Evolutionary conservation across 1,140 invertebrate genomes (phyloP), one percentile per base, ranked within the genome.

Genomic region (Cryptotermes secundus): DNA sequence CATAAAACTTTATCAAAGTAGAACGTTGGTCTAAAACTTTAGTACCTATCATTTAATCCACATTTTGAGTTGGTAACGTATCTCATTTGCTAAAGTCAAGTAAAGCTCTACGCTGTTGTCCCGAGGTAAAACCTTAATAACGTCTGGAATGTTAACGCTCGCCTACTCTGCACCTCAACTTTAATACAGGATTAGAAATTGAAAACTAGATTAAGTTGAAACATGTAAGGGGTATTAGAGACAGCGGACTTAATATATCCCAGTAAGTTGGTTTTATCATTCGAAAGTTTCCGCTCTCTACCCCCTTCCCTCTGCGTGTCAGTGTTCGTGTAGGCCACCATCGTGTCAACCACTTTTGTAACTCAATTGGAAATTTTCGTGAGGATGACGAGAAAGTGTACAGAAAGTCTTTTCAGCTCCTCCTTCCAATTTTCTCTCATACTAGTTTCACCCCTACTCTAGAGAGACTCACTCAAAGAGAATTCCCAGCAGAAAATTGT

Each of bases 401-500:
- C 22, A n/a, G 59, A 72, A 72, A 72, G 59, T 72, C 59, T 72
- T 31, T n/a, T 72, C 9, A n/a, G 59, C n/a, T n/a, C 26, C 26
- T 72, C 59, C 12, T 72, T 14, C 59, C n/a, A n/a, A 72, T 31
- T 72, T 72, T 31, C 59, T 31, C 59, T 9, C 31, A 31, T 72
- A 72, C 7, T 72, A 72, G 59, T 72, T 72, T 31, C 31, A 31
- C 59, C n/a, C n/a, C 59, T 2, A 31, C 59, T 31, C 59, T n/a
- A 72, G 59, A 72, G 26, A 7, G 59, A 72, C 59, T 72, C 59
- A 72, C 59, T 72, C 59, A 72, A 72, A 72, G 59, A 72, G 59
- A 72, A 72, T 72, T 72, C 59, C 59, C 59, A 72, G 59, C 59
- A 72, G 59, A 72, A 72, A 72, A 72, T 72, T 72, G 59, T 72